Base-by-base conservation (phyloP, 2,797 vertebrate genomes). In the Crenuchus spilurus region DNA sequence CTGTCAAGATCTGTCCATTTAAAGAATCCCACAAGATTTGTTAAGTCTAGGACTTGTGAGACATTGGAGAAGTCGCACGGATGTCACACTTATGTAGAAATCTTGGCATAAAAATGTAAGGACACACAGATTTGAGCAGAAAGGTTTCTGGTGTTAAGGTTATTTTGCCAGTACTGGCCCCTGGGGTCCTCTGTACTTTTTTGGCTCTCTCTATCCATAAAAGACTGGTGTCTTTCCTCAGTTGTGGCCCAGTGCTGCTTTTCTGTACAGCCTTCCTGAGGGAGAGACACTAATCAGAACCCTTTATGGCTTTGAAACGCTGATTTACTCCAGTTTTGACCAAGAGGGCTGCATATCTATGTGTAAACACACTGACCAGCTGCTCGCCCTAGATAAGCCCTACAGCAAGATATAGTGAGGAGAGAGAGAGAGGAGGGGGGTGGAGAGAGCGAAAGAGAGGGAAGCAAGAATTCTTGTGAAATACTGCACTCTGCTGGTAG, bases 371-470 rank as follows among this genome's bases (percentile, higher is more conserved):
- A 70, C 49, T 70, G 65, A 69, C 73, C 57, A 44, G 74, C 66
- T 76, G 74, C 57, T 26, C 4, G 60, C 37, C 41, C n/a, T 37
- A 76, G 74, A 76, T 76, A 76, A 69, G 74, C 42, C 6, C 28
- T 39, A 30, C 16, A 39, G 33, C 7, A 30, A 7, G 10, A 16
- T 39, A 30, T 20, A 39, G 33, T 2, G 18, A 7, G 10, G 26
- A 46, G 28, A 14, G 30, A 35, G 18, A 22, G 60, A 28, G 22
- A 9, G 60, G 60, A 42, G 58, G 42, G 58, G 26, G 22, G n/a
- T 35, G 41, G 58, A 61, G 31, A 60, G 55, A 28, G 48, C 16
- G 64, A 35, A 18, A 30, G 42, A 20, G 62, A 11, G 4, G 1
- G 22, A 44, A 9, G 6, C 35, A 5, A 6, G 6, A 41, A n/a